phyloP scores from a whole-genome alignment of 2,888 invertebrate genomes.

The Amiota communis region DNA sequence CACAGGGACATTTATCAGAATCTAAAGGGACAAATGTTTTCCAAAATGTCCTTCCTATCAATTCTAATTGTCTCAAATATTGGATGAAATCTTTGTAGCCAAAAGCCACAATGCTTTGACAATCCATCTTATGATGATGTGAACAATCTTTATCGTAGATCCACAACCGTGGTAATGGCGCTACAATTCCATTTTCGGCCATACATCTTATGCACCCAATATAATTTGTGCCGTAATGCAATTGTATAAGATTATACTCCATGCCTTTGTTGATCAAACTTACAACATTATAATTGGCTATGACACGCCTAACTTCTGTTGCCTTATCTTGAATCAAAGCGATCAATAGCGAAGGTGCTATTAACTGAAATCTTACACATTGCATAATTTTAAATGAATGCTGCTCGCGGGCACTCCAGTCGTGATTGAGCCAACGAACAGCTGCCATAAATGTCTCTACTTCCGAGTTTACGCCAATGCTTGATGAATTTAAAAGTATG shows the following conservation, averaged over 20 bases:
- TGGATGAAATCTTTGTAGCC: conserved; percentile 62
- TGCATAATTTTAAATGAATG: conserved; percentile 78
- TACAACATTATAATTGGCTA: conserved; percentile 80
- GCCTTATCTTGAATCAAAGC: conserved; percentile 84
- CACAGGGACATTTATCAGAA: too few species aligned
- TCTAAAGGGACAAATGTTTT: too few species aligned
- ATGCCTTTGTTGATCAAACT: conserved; percentile 86
- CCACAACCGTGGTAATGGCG: conserved; percentile 85
- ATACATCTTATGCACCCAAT: conserved; percentile 84
- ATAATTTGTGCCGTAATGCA: conserved; percentile 81
- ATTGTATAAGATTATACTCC: conserved; percentile 84
- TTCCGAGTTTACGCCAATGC: conserved; percentile 83
- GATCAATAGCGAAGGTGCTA: conserved; percentile 86
- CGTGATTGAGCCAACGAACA: conserved; percentile 83
- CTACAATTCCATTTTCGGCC: conserved; percentile 74
- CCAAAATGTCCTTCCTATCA: too few species aligned
- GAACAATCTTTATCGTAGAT: conserved; percentile 75
- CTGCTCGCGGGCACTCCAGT: conserved; percentile 79
- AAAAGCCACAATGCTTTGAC: conserved; percentile 61
- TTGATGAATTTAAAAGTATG: conserved; percentile 80
- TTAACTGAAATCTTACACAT: conserved; percentile 84
- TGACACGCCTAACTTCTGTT: conserved; percentile 81
- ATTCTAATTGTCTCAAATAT: conserved; percentile 49
- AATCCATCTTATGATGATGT: conserved; percentile 64
- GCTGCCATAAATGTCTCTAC: conserved; percentile 82